Conservation (phyloP, 2,888 invertebrate genomes). For the Phalera bucephala region DNA sequence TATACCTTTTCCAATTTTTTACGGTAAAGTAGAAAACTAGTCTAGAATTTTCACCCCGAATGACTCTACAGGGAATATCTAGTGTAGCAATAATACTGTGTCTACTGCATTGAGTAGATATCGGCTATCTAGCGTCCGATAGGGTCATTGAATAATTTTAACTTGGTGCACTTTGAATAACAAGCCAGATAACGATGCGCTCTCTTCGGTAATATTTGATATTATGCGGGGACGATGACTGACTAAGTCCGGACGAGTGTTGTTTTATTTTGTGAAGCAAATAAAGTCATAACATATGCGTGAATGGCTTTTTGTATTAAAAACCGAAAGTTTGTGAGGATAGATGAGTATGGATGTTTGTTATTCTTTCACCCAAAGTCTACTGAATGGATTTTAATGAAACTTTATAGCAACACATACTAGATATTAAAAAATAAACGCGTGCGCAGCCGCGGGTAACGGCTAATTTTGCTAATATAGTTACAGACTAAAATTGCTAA, state of each 20-base stretch:
- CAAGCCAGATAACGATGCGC: constrained; percentile 13
- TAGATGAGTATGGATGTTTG: too few species aligned
- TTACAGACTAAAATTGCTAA: too few species aligned
- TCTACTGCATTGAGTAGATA: constrained; percentile 1
- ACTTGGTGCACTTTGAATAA: constrained; percentile 13
- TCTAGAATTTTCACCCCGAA: neutral
- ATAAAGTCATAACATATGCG: neutral
- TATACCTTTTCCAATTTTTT: too few species aligned
- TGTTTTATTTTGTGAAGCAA: too few species aligned
- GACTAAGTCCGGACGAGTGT: too few species aligned
- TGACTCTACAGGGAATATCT: neutral
- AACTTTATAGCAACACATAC: too few species aligned
- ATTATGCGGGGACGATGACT: neutral
- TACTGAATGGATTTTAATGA: too few species aligned
- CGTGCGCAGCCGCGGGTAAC: too few species aligned
- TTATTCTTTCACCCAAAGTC: too few species aligned
- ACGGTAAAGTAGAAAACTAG: neutral
- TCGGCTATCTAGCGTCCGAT: constrained; percentile 3
- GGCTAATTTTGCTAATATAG: too few species aligned
- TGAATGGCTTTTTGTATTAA: neutral
- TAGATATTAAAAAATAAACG: too few species aligned
- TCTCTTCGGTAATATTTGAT: constrained; percentile 15
- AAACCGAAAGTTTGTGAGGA: too few species aligned
- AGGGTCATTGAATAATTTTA: constrained; percentile 15
- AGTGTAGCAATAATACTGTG: neutral